Evolutionary conservation across 2,113 vertebrate species (phyloP).

Genomic region (Merops nubicus): DNA sequence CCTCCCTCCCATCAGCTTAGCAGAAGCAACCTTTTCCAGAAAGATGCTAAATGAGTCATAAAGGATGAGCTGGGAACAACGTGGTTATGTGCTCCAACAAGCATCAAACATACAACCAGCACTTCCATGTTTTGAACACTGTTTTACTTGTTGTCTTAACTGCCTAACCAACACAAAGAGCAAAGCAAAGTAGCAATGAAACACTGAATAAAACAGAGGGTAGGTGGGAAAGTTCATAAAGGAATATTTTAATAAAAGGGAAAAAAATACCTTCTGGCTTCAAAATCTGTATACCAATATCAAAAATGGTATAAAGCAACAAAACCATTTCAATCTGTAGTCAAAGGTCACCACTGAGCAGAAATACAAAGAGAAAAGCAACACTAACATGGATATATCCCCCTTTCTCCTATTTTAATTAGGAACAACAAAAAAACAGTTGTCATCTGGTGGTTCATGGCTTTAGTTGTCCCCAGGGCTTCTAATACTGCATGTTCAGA

Average conservation of each 20-base stretch:
- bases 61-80: constrained; percentile 5
- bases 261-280: background rate
- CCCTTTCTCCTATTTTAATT: constrained; percentile 15
- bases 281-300: background rate
- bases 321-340: background rate
- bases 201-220: background rate
- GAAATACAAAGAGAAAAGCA: background rate
- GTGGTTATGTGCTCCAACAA: background rate
- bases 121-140: background rate
- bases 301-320: background rate
- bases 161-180: constrained; percentile 32
- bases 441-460: background rate
- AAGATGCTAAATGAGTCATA: constrained; percentile 17
- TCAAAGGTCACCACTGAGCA: background rate
- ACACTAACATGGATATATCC: background rate
- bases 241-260: background rate
- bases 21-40: constrained; percentile 22
- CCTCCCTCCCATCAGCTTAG: background rate
- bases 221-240: background rate
- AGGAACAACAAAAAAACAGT: background rate
- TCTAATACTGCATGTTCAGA: background rate
- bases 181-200: constrained; percentile 1
- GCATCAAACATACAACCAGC: background rate
- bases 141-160: constrained; percentile 28
- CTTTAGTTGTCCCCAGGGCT: constrained; percentile 16